Percentiles rank a stretch among this genome's conserved stretches.
Evolutionary conservation across 1,140 invertebrate species (phyloP).

Genomic region (Cryptotermes secundus): DNA sequence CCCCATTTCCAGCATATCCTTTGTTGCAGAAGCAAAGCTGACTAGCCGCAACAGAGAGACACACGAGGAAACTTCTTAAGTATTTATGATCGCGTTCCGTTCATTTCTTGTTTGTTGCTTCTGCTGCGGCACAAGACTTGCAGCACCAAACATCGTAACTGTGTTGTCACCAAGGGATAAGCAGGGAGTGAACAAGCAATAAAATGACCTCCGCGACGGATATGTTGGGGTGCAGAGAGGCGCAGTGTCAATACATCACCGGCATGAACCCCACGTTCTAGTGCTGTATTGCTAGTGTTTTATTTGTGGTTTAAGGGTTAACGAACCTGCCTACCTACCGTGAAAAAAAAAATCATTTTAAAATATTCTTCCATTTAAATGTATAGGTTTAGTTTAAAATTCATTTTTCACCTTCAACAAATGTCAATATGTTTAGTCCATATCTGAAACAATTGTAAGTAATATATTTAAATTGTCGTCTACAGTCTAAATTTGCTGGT

Average conservation of each 20-base stretch:
- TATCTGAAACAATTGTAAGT: no score
- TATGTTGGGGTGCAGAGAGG: neutral
- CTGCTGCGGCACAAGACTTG: neutral
- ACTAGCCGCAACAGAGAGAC: neutral
- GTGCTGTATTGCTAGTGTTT: neutral
- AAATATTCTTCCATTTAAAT: no score
- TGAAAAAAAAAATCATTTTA: no score
- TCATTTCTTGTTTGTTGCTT: neutral
- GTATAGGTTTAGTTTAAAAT: no score
- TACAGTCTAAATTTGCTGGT: no score
- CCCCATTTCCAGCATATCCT: neutral
- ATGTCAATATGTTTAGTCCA: no score
- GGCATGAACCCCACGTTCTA: neutral
- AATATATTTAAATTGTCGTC: no score
- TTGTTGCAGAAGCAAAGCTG: neutral
- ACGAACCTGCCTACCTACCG: neutral
- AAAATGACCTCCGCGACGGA: neutral
- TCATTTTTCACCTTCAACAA: no score
- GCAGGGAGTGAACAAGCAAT: neutral
- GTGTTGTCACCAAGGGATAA: neutral
- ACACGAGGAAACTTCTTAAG: neutral
- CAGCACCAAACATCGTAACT: constrained; percentile 2
- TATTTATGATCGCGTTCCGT: neutral
- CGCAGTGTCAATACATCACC: neutral
- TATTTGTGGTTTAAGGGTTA: constrained; percentile 5